Base-by-base conservation (phyloP, 2,797 vertebrate genomes). In the Rachycentron canadum region DNA sequence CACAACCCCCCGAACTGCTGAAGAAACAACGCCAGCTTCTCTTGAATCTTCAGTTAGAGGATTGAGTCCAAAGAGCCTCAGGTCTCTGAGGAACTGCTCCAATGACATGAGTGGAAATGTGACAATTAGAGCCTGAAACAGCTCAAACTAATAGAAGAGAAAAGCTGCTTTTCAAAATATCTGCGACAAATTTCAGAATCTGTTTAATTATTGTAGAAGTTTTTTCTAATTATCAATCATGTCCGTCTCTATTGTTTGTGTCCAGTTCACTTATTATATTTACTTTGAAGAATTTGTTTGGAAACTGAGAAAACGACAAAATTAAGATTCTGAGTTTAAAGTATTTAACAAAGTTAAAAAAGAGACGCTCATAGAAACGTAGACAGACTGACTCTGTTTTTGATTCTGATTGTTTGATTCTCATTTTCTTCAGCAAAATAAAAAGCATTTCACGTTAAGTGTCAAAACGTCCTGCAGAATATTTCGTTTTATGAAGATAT, bases 1-100 rank as follows among this genome's bases (percentile, higher is more conserved):
- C 64, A 84, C 3, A 88, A 89, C 71, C 40, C 69, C 0, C 85
- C 89, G 0, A 0, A 0, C 4, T 76, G 71, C 58, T 69, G 23
- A 34, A 2, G 34, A 14, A 52, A 1, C 7, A 0, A 0, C 61
- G 0, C 9, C 13, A 1, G 26, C 17, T 19, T 26, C 9, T n/a
- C 12, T 58, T 58, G 41, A 70, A 53, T 28, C 25, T 28, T 5
- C n/a, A 7, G 19, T 40, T 21, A n/a, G 41, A 36, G 13, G 23
- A 10, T 32, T 3, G 32, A 0, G 25, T 62, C 40, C 55, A 3
- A 66, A 53, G 62, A 68, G 77, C 63, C 76, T 78, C 65, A 30
- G 1, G 19, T 45, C 43, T 43, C 17, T 34, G 23, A 55, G 23
- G 38, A 56, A 1, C 21, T 47, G 1, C 47, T n/a, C n/a, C n/a